A percentile compares a stretch with the other conserved stretches of the same genome.
phyloP scores from a whole-genome alignment of 2,113 vertebrate genomes.

The Pardalotus punctatus region DNA sequence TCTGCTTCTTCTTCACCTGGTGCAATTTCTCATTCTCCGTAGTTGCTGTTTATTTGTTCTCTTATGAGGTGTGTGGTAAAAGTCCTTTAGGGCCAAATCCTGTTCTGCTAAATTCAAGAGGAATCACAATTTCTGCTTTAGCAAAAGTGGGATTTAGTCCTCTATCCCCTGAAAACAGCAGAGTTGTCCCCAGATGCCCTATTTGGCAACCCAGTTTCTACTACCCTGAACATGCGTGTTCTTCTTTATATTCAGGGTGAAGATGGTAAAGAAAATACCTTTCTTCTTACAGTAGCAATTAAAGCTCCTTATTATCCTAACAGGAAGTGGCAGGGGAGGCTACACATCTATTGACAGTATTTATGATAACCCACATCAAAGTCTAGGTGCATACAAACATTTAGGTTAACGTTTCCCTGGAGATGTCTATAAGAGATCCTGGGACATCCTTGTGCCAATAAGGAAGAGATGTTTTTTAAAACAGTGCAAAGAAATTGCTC shows the following conservation, averaged over 20 bases:
- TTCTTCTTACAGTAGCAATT: conserved; percentile 3
- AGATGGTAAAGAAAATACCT: neutral
- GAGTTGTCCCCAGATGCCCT: neutral
- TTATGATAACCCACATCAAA: conserved; percentile 25
- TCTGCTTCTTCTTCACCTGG: neutral
- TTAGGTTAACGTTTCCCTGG: neutral
- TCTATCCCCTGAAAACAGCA: neutral
- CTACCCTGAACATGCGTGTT: neutral
- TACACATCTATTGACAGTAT: neutral
- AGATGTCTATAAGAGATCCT: neutral
- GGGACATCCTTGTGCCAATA: neutral
- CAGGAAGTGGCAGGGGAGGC: neutral
- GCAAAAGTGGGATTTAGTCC: neutral
- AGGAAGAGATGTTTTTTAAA: neutral
- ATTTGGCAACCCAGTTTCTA: neutral
- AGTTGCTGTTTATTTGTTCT: neutral
- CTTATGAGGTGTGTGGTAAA: neutral
- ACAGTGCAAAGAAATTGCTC: neutral
- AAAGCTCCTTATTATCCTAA: neutral
- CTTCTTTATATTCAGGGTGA: neutral
- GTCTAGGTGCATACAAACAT: neutral
- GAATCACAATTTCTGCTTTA: neutral
- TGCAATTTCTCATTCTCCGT: neutral
- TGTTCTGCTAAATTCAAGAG: neutral
- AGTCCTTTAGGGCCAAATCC: neutral